Conservation (phyloP, 2,888 invertebrate species). For the Pelosia muscerda region DNA sequence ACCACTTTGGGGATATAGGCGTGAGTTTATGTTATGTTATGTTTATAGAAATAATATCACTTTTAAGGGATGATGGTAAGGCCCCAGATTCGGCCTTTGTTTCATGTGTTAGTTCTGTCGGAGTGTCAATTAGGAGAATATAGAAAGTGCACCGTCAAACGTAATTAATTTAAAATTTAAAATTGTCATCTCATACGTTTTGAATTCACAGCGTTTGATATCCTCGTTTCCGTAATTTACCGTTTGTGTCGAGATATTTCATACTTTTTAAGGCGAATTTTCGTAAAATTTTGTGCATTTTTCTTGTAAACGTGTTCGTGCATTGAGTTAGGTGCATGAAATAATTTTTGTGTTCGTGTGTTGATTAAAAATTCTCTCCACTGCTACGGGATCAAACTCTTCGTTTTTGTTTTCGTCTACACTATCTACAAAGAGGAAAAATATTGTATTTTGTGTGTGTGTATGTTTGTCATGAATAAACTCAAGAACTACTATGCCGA, state of each 20-base stretch:
- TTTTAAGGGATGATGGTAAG: no score
- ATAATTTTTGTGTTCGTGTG: neutral
- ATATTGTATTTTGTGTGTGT: no score
- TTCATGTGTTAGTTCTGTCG: slow-evolving; percentile 28
- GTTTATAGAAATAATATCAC: no score
- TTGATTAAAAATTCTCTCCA: neutral
- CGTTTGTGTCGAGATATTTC: neutral
- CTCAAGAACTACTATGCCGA: no score
- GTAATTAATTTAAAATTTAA: slow-evolving; percentile 24
- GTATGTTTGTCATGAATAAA: no score
- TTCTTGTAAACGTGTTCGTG: neutral
- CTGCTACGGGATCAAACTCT: neutral
- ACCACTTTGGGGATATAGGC: no score
- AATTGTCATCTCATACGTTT: slow-evolving; percentile 11
- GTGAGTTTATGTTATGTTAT: no score
- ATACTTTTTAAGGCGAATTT: neutral
- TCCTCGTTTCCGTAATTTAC: neutral
- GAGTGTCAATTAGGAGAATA: slow-evolving; percentile 34
- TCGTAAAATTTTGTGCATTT: neutral
- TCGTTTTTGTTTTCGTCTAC: neutral
- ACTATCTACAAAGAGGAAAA: no score
- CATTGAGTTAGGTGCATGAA: neutral
- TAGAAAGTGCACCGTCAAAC: slow-evolving; percentile 25
- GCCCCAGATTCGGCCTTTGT: slow-evolving; percentile 10
- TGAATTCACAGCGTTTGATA: neutral